Evolutionary conservation across 2,888 invertebrate genomes (phyloP), one percentile per base, ranked within the genome.

Genomic region (Frankliniella fusca): DNA sequence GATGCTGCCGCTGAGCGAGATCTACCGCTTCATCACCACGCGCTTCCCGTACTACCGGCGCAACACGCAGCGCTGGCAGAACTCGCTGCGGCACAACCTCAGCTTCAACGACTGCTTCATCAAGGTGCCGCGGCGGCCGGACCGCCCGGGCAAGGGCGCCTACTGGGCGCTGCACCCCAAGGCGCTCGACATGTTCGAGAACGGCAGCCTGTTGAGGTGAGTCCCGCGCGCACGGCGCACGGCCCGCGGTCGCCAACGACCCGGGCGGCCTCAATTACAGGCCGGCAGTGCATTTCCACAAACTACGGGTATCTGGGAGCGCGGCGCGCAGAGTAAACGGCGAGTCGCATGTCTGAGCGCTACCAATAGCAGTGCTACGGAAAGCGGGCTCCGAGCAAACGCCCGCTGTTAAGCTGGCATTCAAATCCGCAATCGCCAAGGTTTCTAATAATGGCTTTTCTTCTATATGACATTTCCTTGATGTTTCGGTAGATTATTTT

Each of bases 101-200:
- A 96, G 96, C 83, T 97, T 97, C 90, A 97, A 97, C 89, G 97
- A 97, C 90, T 97, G 97, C 89, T 97, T 97, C 89, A 94, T 97
- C 87, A 97, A 97, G 89, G 94, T 95, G 84, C 95, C 94, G 54
- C 89, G 94, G 65, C 90, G 93, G 83, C 93, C 93, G 0, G 94
- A 93, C 87, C 89, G 94, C 80, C 94, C 94, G 0, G 94, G 94
- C 80, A 94, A 94, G 88, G 94, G 94, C 48, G 93, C 93, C 70
- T 94, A 93, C 87, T 94, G 94, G 94, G 94, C 94, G 0, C 89
- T 94, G 80, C 94, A 94, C 87, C 94, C 94, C 20, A 92, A 92
- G 81, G 93, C 93, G 65, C 91, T 93, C 83, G 93, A 93, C 86
- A 95, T 95, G 94, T 95, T 95, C 88, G 94, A 96, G 87, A 96